Base-by-base conservation (phyloP, 2,888 invertebrate genomes). In the Meghimatium bilineatum region DNA sequence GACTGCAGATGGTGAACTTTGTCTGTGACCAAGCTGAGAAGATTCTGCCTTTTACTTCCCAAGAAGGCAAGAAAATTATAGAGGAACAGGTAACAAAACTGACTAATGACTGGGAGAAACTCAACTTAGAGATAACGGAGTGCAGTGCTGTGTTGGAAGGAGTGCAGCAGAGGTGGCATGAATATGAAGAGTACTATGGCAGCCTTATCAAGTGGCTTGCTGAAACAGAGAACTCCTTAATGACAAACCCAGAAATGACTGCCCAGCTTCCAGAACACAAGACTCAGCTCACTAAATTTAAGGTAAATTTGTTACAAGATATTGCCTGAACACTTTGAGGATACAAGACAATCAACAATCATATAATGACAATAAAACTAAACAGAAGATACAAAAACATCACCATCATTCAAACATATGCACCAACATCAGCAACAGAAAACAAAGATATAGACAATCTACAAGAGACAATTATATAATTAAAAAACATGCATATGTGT, bases 231-330 rank as follows among this genome's bases (percentile, higher is more conserved):
- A 95, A 95, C 76, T 95, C 95, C n/a, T 93, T 98, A 0, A 95
- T 95, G 83, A 95, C 95, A 83, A 95, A 95, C 23, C 96, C 96
- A 0, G 95, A 96, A 44, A 96, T 96, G 0, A 96, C 96, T 89
- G 97, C 97, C 26, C 97, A 98, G 93, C 95, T 98, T n/a, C 96
- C 97, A 76, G 98, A 98, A 94, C 97, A 98, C 96, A 98, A 97
- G 94, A 97, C 97, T 0, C 94, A 97, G 32, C 94, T 97, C 0
- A 98, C 98, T 93, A 96, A 97, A 90, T 97, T 96, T 92, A 94
- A 93, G 91, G 94, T 94, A 88, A n/a, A n/a, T n/a, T n/a, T n/a
- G n/a, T n/a, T n/a, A n/a, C n/a, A n/a, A n/a, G n/a, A n/a, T n/a
- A n/a, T n/a, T n/a, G n/a, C n/a, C n/a, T n/a, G n/a, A n/a, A n/a